Percentiles rank a stretch among this genome's conserved stretches.
phyloP scores from a whole-genome alignment of 2,888 invertebrate genomes.

The Bellardia pandia region DNA sequence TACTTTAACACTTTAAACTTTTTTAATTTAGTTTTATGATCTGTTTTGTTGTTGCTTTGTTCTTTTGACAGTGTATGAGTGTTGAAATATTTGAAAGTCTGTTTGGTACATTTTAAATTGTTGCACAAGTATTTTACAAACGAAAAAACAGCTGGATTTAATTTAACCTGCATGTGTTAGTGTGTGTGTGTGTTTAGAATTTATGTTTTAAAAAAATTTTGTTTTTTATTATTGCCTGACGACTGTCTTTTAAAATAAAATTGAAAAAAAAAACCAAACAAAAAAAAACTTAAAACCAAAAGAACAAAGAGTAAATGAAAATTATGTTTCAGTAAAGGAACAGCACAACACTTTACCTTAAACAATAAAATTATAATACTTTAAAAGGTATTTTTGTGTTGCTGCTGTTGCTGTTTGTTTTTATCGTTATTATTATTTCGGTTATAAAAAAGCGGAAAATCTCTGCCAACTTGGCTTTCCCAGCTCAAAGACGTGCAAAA shows the following conservation, averaged over 20 bases:
- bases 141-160: not conserved
- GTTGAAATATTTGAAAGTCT: not conserved
- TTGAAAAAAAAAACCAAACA: constrained; percentile 6
- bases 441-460: not conserved
- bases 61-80: not conserved
- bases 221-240: constrained; percentile 21
- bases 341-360: not conserved
- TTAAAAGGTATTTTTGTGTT: not conserved
- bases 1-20: constrained; percentile 64
- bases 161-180: not conserved
- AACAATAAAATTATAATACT: constrained; percentile 19
- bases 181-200: not conserved
- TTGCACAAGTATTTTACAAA: constrained; percentile 6
- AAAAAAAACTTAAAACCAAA: not conserved
- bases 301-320: constrained; percentile 25
- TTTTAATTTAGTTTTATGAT: constrained; percentile 66
- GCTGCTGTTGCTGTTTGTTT: constrained; percentile 1
- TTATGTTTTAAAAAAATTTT: constrained; percentile 17
- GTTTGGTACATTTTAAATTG: constrained; percentile 39
- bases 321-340: constrained; percentile 4
- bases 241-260: constrained; percentile 7
- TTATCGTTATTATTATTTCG: constrained; percentile 8
- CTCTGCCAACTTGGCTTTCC: constrained; percentile 35
- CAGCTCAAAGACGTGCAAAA: constrained; percentile 7
- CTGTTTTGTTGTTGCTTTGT: not conserved